Conservation (phyloP, 2,888 invertebrate genomes). For the Galerucella nymphaeae region DNA sequence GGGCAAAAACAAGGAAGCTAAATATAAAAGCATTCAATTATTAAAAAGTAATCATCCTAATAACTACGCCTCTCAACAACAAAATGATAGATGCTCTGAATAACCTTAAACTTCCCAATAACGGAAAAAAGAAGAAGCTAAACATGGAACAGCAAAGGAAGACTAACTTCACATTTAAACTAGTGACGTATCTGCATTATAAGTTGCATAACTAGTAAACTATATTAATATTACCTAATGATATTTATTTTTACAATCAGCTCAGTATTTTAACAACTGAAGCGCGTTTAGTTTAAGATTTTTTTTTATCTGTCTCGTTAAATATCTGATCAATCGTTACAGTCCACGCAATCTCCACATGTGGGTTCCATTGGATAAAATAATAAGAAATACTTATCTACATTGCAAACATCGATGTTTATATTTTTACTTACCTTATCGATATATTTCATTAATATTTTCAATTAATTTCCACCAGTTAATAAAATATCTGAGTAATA, state of each 20-base stretch:
- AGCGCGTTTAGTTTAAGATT: neutral
- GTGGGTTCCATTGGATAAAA: neutral
- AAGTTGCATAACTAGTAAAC: too few relatives aligned
- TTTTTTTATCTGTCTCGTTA: neutral
- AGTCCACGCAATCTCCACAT: neutral
- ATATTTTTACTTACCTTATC: conserved; percentile 11
- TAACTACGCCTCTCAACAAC: too few relatives aligned
- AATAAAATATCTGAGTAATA: neutral
- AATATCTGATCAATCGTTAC: neutral
- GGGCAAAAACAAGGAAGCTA: too few relatives aligned
- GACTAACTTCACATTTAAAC: too few relatives aligned
- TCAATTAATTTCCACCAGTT: neutral
- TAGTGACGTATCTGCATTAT: too few relatives aligned
- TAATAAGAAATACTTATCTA: conserved; percentile 5
- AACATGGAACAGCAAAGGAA: too few relatives aligned
- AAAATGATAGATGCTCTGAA: too few relatives aligned
- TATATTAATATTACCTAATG: too few relatives aligned
- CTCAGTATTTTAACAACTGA: neutral
- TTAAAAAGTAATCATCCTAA: too few relatives aligned
- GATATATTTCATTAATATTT: neutral
- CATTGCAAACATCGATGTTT: conserved; percentile 1
- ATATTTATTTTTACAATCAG: neutral
- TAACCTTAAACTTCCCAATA: too few relatives aligned
- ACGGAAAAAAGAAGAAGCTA: too few relatives aligned
- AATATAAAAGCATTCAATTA: too few relatives aligned